Evolutionary conservation across 2,797 vertebrate species (phyloP).

Genomic region (Otus scops): DNA sequence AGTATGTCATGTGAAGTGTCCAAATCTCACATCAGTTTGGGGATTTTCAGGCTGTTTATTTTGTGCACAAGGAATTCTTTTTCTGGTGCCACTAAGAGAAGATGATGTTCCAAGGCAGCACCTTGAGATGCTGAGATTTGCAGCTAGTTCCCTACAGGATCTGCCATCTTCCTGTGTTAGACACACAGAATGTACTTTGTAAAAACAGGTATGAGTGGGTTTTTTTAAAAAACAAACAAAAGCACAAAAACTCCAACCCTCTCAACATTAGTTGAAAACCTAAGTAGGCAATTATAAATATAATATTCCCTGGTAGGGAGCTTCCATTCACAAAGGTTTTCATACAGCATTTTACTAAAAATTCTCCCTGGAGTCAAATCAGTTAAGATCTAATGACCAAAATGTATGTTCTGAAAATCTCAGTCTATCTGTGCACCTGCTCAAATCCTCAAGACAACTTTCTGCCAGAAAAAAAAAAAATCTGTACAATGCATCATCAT

Average conservation of each 20-base stretch:
- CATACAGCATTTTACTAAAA: not conserved
- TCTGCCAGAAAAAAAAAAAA: not conserved
- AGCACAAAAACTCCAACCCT: not conserved
- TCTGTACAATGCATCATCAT: not conserved
- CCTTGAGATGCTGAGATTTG: not conserved
- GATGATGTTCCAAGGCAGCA: not conserved
- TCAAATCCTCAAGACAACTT: not conserved
- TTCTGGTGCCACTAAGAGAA: not conserved
- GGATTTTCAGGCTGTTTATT: not conserved
- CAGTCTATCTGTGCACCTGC: not conserved
- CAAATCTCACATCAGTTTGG: not conserved
- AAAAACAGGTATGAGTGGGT: not conserved
- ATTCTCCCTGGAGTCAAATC: not conserved
- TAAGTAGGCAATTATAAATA: not conserved
- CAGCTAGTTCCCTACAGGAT: not conserved
- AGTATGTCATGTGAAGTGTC: not conserved
- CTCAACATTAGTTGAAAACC: not conserved
- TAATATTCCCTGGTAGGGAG: not conserved
- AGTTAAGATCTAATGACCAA: not conserved
- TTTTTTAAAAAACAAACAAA: not conserved
- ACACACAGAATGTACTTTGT: not conserved
- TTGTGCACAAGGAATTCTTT: not conserved
- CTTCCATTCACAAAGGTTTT: not conserved
- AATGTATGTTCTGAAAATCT: not conserved
- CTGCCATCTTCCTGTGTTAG: not conserved